Percentiles rank a stretch among this genome's conserved stretches.
These are phyloP conservation scores for Polietes domitor DNA, from an alignment of 2,888 invertebrate genomes.

Conservation along the genomic window DNA sequence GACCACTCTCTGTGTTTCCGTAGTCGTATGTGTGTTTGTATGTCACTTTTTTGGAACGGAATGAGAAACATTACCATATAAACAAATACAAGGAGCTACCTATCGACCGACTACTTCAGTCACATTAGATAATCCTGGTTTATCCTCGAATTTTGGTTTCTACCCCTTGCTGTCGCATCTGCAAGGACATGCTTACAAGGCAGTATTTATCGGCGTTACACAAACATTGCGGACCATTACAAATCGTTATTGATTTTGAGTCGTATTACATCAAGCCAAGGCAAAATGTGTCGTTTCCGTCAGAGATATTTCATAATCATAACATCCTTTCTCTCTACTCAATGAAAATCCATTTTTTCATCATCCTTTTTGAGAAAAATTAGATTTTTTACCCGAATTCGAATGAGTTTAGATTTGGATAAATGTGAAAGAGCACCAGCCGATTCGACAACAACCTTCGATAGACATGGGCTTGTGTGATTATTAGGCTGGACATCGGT, in stretches of 20 bases:
- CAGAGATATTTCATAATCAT: too few species aligned
- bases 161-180: slow-evolving; percentile 72
- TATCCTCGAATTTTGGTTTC: slow-evolving; percentile 80
- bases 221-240: slow-evolving; percentile 19
- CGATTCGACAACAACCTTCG: too few species aligned
- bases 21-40: slow-evolving; percentile 57
- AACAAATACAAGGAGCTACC: slow-evolving; percentile 48
- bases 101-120: slow-evolving; percentile 71
- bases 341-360: too few species aligned
- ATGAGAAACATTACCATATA: slow-evolving; percentile 67
- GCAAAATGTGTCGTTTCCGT: not conserved
- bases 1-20: slow-evolving; percentile 58
- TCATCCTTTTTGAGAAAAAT: too few species aligned
- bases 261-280: not conserved
- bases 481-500: too few species aligned
- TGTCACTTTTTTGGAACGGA: slow-evolving; percentile 68
- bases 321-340: too few species aligned
- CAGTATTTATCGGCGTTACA: slow-evolving; percentile 20
- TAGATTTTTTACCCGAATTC: too few species aligned
- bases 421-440: too few species aligned
- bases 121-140: slow-evolving; percentile 79
- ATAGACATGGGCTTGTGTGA: too few species aligned
- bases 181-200: slow-evolving; percentile 2
- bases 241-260: slow-evolving; percentile 27
- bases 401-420: too few species aligned